phyloP scores from a whole-genome alignment of 1,140 invertebrate genomes.

The Antheraea mylitta region DNA sequence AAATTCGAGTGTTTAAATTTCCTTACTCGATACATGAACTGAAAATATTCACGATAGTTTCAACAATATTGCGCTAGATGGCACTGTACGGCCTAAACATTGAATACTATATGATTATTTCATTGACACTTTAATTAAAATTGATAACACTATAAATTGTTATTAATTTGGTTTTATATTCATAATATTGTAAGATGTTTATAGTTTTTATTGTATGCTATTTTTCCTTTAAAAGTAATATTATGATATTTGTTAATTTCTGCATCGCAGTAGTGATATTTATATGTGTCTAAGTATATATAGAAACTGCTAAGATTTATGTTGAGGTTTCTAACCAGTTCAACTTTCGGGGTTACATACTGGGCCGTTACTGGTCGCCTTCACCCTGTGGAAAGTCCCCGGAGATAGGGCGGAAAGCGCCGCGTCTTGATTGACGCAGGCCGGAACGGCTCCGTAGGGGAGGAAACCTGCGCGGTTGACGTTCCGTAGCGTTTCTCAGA shows the following conservation, averaged over 20 bases:
- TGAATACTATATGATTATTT: too few species aligned
- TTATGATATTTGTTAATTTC: not conserved
- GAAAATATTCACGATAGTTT: not conserved
- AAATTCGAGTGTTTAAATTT: too few species aligned
- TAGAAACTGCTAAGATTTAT: not conserved
- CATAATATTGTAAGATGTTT: too few species aligned
- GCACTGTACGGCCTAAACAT: not conserved
- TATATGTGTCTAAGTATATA: constrained; percentile 33
- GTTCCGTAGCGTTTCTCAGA: constrained; percentile 69
- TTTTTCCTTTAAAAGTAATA: not conserved
- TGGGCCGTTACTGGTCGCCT: constrained; percentile 12
- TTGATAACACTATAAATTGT: too few species aligned
- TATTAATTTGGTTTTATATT: too few species aligned
- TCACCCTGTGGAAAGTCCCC: constrained; percentile 75
- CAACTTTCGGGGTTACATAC: not conserved
- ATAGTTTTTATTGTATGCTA: not conserved
- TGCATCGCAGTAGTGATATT: constrained; percentile 48
- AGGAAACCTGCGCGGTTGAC: constrained; percentile 49
- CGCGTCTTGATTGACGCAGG: constrained; percentile 48
- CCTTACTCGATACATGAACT: too few species aligned
- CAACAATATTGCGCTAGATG: not conserved
- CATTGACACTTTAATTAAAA: too few species aligned
- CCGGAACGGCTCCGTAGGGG: constrained; percentile 55
- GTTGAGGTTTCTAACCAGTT: not conserved
- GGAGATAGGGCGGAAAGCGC: constrained; percentile 71